Conservation (phyloP, 2,113 vertebrate species). For the Monopterus albus region DNA sequence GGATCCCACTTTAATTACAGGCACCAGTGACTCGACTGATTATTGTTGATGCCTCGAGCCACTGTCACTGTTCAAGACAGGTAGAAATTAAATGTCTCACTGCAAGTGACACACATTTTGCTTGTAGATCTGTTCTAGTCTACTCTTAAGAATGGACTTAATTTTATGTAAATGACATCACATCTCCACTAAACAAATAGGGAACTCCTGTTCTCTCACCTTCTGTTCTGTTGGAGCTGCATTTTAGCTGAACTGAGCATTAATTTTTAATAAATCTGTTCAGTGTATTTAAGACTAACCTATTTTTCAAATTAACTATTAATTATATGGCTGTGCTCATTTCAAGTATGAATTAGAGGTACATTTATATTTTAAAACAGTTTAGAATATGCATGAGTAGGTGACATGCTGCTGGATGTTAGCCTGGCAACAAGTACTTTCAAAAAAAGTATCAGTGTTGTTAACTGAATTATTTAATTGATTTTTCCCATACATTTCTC, state of each 20-base stretch:
- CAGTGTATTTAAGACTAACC: slow-evolving; percentile 1
- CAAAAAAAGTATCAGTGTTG: too few species aligned
- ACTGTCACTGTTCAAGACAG: slow-evolving; percentile 30
- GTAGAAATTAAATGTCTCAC: slow-evolving; percentile 45
- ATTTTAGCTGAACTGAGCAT: background rate
- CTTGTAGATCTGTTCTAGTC: too few species aligned
- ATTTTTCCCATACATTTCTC: background rate
- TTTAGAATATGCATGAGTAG: slow-evolving; percentile 22
- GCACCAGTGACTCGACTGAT: slow-evolving; percentile 28
- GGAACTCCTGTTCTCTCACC: background rate
- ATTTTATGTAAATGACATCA: too few species aligned
- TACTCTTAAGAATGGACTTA: background rate
- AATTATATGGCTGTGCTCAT: too few species aligned
- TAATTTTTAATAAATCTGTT: slow-evolving; percentile 5
- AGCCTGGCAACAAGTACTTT: background rate
- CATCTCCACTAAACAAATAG: background rate
- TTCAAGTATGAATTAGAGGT: background rate
- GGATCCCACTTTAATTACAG: slow-evolving; percentile 36
- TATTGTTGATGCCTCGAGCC: slow-evolving; percentile 25
- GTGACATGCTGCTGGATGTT: slow-evolving; percentile 10
- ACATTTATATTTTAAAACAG: background rate
- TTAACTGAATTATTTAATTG: background rate
- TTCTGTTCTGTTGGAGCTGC: background rate
- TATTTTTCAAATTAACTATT: too few species aligned
- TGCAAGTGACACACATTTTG: background rate